Conservation (phyloP, 2,888 invertebrate genomes). For the Blastobasis adustella region DNA sequence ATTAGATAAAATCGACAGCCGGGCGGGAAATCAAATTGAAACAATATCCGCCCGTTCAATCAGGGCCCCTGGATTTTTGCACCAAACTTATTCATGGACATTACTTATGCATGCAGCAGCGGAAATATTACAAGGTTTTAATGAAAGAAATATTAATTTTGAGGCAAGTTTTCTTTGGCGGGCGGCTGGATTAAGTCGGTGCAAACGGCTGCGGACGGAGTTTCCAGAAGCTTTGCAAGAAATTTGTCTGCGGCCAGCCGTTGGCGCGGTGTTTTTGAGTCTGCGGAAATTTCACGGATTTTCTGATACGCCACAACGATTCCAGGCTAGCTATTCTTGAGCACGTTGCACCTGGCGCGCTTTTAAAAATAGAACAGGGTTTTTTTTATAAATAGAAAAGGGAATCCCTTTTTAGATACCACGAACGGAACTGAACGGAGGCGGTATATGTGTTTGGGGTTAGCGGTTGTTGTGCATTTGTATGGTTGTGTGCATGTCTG, state of each 20-base stretch:
- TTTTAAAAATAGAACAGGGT: no score
- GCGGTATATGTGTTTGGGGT: no score
- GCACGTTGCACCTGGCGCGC: no score
- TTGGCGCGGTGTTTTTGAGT: neutral
- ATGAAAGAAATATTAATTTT: slow-evolving; percentile 77
- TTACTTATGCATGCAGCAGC: slow-evolving; percentile 76
- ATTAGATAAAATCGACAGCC: neutral
- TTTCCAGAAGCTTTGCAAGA: neutral
- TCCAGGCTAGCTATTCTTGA: no score
- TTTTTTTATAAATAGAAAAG: no score
- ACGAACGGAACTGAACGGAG: no score
- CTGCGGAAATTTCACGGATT: no score
- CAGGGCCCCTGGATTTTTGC: slow-evolving; percentile 54
- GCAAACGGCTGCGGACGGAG: slow-evolving; percentile 2
- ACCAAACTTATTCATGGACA: slow-evolving; percentile 68
- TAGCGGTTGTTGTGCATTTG: no score
- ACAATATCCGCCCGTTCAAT: slow-evolving; percentile 29
- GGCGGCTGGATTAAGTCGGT: slow-evolving; percentile 54
- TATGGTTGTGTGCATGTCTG: no score
- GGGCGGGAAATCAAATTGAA: slow-evolving; percentile 4
- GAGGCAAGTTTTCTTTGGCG: slow-evolving; percentile 65
- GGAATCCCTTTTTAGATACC: no score
- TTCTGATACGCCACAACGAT: no score
- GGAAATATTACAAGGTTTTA: slow-evolving; percentile 76
- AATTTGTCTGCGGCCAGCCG: slow-evolving; percentile 1